Base-by-base conservation (phyloP, 2,113 vertebrate species). In the Pituophis catenifer region DNA sequence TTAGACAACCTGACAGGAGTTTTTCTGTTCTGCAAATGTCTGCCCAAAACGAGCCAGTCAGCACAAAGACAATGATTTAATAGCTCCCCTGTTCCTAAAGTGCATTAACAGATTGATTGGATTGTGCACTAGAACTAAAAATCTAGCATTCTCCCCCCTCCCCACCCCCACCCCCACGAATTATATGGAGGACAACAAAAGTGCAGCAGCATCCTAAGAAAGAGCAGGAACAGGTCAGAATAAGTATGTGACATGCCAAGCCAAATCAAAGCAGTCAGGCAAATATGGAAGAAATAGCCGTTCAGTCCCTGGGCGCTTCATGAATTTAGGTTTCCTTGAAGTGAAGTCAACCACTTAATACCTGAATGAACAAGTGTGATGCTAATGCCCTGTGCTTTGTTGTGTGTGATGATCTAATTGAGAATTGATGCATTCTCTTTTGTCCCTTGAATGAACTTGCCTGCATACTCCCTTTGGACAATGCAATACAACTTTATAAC, bases 341-440 rank as follows among this genome's bases (percentile, higher is more conserved):
- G 88, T 92, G 90, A 93, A 93, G 91, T 93, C 93, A 96, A 92
- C 92, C 90, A 86, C 93, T 96, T 97, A 96, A 95, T 96, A 94
- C 96, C 97, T 96, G 95, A 94, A 55, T 97, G 97, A 97, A 95
- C 95, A 96, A 95, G 95, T 94, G 10, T 0, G 95, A 95, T 93
- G 95, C 9, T 95, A 86, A 91, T 13, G 70, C 91, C 92, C 89
- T 2, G 15, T 65, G 93, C 93, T 95, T 91, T 93, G 89, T 75
- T 89, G 53, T 97, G 94, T 96, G 96, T 97, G 95, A 93, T 98
- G 97, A 98, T 98, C 97, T 98, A 97, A 98, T 97, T 97, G 98
- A 97, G 96, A 96, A 96, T 97, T 97, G 98, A 97, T 98, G 98
- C 96, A 97, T 97, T 97, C 95, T 94, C 93, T 96, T 95, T 70